These are phyloP conservation scores for Rhinoderma darwinii DNA, from an alignment of 2,113 vertebrate genomes.

Conservation along the genomic window DNA sequence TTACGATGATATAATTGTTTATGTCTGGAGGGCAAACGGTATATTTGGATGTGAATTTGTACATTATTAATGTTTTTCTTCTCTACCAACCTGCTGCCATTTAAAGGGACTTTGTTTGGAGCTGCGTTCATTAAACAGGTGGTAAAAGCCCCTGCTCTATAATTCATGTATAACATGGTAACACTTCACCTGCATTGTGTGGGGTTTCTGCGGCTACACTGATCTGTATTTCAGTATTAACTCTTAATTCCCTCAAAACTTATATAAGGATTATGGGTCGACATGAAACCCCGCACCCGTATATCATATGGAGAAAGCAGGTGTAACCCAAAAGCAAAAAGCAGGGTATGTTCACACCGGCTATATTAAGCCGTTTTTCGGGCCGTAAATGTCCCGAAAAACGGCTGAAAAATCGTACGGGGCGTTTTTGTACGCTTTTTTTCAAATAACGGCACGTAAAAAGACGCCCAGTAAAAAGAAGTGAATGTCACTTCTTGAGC, in stretches of 20 bases:
- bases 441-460: too few relatives aligned
- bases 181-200: neutral
- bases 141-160: neutral
- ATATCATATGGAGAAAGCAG: too few relatives aligned
- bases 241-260: neutral
- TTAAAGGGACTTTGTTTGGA: slow-evolving; percentile 2
- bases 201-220: neutral
- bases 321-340: too few relatives aligned
- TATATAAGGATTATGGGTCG: neutral
- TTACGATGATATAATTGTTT: slow-evolving; percentile 69
- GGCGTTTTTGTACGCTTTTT: too few relatives aligned
- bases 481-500: too few relatives aligned
- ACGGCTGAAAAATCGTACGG: too few relatives aligned
- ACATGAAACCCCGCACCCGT: too few relatives aligned
- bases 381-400: too few relatives aligned
- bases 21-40: slow-evolving; percentile 64
- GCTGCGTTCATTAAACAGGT: neutral
- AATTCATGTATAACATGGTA: neutral
- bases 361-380: too few relatives aligned
- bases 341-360: too few relatives aligned
- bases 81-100: neutral
- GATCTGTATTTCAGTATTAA: neutral
- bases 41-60: slow-evolving; percentile 64
- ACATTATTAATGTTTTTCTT: slow-evolving; percentile 64
- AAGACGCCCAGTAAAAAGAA: too few relatives aligned